A percentile compares a stretch with the other conserved stretches of the same genome.
These are phyloP conservation scores for Loripinus fragilis DNA, from an alignment of 2,888 invertebrate genomes.

Conservation along the genomic window DNA sequence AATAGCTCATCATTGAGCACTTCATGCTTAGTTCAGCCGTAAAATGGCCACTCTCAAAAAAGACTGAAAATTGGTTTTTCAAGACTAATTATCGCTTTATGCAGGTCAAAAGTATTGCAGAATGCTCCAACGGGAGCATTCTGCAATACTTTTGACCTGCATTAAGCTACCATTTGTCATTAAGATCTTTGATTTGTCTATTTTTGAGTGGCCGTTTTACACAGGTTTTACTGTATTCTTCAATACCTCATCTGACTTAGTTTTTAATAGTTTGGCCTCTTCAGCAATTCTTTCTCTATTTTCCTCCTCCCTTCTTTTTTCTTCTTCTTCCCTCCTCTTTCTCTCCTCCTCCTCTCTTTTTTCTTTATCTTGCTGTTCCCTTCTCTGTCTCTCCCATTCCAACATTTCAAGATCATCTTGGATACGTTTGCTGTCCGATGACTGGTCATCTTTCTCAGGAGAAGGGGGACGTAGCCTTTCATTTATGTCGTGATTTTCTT, in stretches of 20 bases:
- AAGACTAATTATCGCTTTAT: too few species aligned
- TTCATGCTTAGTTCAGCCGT: too few species aligned
- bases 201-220: too few species aligned
- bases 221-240: too few species aligned
- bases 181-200: too few species aligned
- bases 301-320: slow-evolving; percentile 42
- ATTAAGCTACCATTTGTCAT: too few species aligned
- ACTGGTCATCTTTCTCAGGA: slow-evolving; percentile 11
- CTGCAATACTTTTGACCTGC: too few species aligned
- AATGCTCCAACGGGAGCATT: too few species aligned
- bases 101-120: too few species aligned
- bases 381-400: slow-evolving; percentile 52
- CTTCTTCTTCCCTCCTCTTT: slow-evolving; percentile 47
- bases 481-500: slow-evolving; percentile 27
- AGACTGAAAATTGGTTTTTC: too few species aligned
- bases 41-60: too few species aligned
- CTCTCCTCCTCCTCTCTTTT: slow-evolving; percentile 57
- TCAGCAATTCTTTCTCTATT: slow-evolving; percentile 53
- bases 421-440: background rate
- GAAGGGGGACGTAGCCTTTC: slow-evolving; percentile 34
- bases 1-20: too few species aligned
- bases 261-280: slow-evolving; percentile 52
- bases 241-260: slow-evolving; percentile 64
- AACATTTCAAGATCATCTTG: slow-evolving; percentile 32
- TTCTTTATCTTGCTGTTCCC: slow-evolving; percentile 52